These are phyloP conservation scores for Arion vulgaris DNA, from an alignment of 1,140 invertebrate genomes.

Conservation along the genomic window DNA sequence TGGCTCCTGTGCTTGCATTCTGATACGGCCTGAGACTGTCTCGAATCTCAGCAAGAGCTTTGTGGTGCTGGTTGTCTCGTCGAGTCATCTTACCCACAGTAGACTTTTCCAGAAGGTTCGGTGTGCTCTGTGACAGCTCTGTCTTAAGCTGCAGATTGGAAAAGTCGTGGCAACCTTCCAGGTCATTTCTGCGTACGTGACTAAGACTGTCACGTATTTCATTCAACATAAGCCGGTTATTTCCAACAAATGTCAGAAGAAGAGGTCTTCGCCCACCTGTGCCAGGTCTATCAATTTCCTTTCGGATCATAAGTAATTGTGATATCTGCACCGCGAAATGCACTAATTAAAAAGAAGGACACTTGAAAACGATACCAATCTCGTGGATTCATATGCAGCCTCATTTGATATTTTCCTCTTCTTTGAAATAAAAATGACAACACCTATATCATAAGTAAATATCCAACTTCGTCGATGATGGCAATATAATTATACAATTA, in stretches of 20 bases:
- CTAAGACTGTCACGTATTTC: slow-evolving; percentile 67
- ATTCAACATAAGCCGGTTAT: slow-evolving; percentile 68
- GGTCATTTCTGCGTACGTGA: slow-evolving; percentile 58
- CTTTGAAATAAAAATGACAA: not conserved
- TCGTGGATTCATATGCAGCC: slow-evolving; percentile 14
- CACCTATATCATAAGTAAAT: too few relatives aligned
- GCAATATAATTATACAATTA: not conserved
- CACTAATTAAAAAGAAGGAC: slow-evolving; percentile 29
- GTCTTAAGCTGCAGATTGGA: slow-evolving; percentile 45
- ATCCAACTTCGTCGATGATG: too few relatives aligned
- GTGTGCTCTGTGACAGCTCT: slow-evolving; percentile 58
- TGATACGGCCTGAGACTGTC: slow-evolving; percentile 89
- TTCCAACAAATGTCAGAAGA: slow-evolving; percentile 57
- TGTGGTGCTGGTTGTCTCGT: slow-evolving; percentile 80
- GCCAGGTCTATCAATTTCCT: slow-evolving; percentile 47
- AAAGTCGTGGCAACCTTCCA: slow-evolving; percentile 42
- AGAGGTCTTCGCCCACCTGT: slow-evolving; percentile 59
- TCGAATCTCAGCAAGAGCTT: slow-evolving; percentile 88
- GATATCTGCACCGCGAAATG: slow-evolving; percentile 32
- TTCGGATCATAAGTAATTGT: slow-evolving; percentile 51
- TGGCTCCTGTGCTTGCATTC: slow-evolving; percentile 76
- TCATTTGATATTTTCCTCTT: slow-evolving; percentile 26
- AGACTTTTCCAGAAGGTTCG: slow-evolving; percentile 55
- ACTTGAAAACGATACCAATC: slow-evolving; percentile 15
- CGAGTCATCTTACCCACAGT: slow-evolving; percentile 43